Evolutionary conservation across 1,140 invertebrate genomes (phyloP), one percentile per base, ranked within the genome.

Genomic region (Wasmannia auropunctata): DNA sequence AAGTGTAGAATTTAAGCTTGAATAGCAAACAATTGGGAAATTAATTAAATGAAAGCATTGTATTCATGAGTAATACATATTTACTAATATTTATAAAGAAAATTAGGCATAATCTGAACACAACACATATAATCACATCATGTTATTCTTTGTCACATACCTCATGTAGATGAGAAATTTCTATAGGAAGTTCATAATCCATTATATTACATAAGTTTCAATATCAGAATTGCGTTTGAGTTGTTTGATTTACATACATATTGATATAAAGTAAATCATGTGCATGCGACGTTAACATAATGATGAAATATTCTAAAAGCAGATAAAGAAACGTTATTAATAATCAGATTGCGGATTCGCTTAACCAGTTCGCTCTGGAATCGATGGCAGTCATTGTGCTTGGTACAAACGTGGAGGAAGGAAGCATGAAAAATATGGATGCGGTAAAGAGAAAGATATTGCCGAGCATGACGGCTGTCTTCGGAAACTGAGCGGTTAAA

Each of bases 301-400:
- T 40, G 56, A 77, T 16, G 28, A 79, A 31, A 54, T 28, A 54
- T 70, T 40, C 34, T 80, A n/a, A 80, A 80, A 70, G 8, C 22
- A 22, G 70, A 70, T 40, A 19, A 49, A 80, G 14, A 67, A 54
- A 14, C 51, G 34, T 80, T 80, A 80, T 46, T 80, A 80, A 80
- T 80, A 54, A 70, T 54, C 40, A 80, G 5, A 69, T 54, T 69
- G 25, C 11, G 67, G 51, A 83, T 72, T 83, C 58, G 67, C 22
- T 83, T 22, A 43, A 70, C n/a, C 22, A 34, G 16, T 7, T 19
- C 10, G 76, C 22, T 69, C 34, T 34, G 46, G 2, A n/a, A 40
- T 40, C 6, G 49, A 34, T 22, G 43, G 8, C 8, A 67, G 46
- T 28, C 46, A 6, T 22, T 54, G 37, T 67, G 49, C 16, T 8